Base-by-base conservation (phyloP, 1,140 invertebrate genomes). In the Onthophagus taurus region DNA sequence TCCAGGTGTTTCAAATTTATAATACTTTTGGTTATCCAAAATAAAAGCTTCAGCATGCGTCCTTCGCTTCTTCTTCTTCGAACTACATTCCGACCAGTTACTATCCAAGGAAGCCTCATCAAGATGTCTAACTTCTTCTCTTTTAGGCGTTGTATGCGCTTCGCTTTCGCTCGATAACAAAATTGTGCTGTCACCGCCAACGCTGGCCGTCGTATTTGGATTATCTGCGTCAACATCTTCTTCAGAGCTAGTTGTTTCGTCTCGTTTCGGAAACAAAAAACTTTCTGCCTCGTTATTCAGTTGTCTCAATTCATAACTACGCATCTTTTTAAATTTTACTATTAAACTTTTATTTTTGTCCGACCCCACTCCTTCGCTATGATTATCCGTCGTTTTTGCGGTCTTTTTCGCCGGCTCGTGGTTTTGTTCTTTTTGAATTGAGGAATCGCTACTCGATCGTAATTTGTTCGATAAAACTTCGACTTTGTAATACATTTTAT, bases 221-320 rank as follows among this genome's bases (percentile, higher is more conserved):
- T 47, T 0, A 5, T 55, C 60, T 5, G 72, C 64, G 24, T 69
- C 72, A 1, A 65, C 55, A 31, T 69, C 68, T 26, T 64, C 60
- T 21, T 55, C 54, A 18, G 43, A 44, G 31, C 43, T 35, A 0
- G 70, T 71, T n/a, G n/a, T n/a, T 9, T 78, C 74, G 16, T 77
- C 73, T 20, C 76, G 71, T 46, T 74, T 76, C 0, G 81, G 77
- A 59, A 89, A 89, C 77, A 89, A 82, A 58, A 87, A 89, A 36
- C 81, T 85, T 51, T 86, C 83, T 0, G 84, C 85, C 59, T 89
- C 84, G 45, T 85, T 80, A 44, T 83, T 87, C 1, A 89, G 57
- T 13, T 81, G 69, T 0, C 78, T 77, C 13, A 88, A 53, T 61
- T 87, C 83, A 0, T 83, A 80, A 37, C 78, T 74, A 14, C 83